phyloP scores from a whole-genome alignment of 2,113 vertebrate species.

The Syrrhaptes paradoxus region DNA sequence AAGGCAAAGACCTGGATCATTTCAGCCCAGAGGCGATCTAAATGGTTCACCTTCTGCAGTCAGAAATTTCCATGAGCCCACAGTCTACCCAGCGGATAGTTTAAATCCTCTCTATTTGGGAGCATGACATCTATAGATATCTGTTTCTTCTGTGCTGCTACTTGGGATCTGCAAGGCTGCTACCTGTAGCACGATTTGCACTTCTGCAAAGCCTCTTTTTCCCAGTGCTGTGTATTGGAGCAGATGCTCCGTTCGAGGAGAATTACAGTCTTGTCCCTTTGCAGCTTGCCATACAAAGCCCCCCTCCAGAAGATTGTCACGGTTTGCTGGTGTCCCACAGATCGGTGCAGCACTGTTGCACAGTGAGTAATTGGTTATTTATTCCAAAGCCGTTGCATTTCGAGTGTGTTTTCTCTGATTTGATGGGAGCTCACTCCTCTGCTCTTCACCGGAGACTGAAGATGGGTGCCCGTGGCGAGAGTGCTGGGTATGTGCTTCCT shows the following conservation, averaged over 20 bases:
- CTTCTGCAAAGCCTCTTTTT: background rate
- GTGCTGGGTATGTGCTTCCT: background rate
- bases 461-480: background rate
- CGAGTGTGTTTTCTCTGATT: background rate
- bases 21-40: background rate
- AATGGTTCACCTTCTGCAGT: background rate
- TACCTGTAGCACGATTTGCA: background rate
- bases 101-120: background rate
- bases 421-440: background rate
- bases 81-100: background rate
- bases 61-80: background rate
- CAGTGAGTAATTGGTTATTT: background rate
- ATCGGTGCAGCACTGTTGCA: background rate
- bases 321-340: background rate
- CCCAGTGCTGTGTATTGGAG: fast-evolving
- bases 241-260: background rate
- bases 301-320: background rate
- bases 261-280: background rate
- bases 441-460: background rate
- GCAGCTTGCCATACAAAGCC: background rate
- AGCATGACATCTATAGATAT: background rate
- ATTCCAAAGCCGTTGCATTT: background rate
- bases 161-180: background rate
- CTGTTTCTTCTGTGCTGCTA: background rate
- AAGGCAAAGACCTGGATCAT: background rate